Evolutionary conservation across 1,140 invertebrate species (phyloP).

Genomic region (Drosophila yakuba): DNA sequence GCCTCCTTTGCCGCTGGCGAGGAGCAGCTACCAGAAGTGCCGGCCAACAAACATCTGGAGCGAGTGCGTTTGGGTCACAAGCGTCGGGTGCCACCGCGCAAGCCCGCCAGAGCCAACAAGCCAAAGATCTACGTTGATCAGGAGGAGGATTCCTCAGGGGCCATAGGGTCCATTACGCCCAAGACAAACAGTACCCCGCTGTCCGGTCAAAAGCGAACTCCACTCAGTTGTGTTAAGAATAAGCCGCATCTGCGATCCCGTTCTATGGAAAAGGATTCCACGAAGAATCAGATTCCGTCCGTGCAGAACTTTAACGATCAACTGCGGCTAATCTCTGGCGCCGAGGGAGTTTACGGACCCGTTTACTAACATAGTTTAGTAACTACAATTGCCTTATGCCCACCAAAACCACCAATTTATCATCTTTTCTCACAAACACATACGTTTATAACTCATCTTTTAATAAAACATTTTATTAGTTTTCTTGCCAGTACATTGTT

Average conservation of each 20-base stretch:
- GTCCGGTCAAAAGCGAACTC: slow-evolving; percentile 54
- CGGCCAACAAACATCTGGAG: slow-evolving; percentile 74
- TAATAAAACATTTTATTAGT: slow-evolving; percentile 35
- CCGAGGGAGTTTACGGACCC: slow-evolving; percentile 27
- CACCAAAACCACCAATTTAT: slow-evolving; percentile 23
- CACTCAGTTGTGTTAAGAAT: slow-evolving; percentile 73
- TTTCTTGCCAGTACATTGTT: slow-evolving; percentile 1
- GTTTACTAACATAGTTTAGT: slow-evolving; percentile 59
- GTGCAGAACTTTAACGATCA: slow-evolving; percentile 63
- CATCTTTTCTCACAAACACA: slow-evolving; percentile 11
- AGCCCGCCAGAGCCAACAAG: slow-evolving; percentile 60
- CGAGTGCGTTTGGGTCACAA: slow-evolving; percentile 70
- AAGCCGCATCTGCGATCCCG: slow-evolving; percentile 63
- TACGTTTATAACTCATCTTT: slow-evolving; percentile 15
- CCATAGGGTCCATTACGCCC: slow-evolving; percentile 3
- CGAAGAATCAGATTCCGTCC: slow-evolving; percentile 39
- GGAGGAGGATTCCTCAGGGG: slow-evolving; percentile 27
- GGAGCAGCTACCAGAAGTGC: slow-evolving; percentile 29
- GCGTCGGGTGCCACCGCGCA: slow-evolving; percentile 54
- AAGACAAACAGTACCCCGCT: slow-evolving; percentile 31
- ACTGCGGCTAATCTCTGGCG: slow-evolving; percentile 26
- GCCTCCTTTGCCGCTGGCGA: slow-evolving; percentile 51
- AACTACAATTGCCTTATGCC: slow-evolving; percentile 35
- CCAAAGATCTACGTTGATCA: slow-evolving; percentile 69
- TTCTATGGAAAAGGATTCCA: slow-evolving; percentile 57